phyloP scores from a whole-genome alignment of 2,888 invertebrate species.

The Drosophila infuscata region DNA sequence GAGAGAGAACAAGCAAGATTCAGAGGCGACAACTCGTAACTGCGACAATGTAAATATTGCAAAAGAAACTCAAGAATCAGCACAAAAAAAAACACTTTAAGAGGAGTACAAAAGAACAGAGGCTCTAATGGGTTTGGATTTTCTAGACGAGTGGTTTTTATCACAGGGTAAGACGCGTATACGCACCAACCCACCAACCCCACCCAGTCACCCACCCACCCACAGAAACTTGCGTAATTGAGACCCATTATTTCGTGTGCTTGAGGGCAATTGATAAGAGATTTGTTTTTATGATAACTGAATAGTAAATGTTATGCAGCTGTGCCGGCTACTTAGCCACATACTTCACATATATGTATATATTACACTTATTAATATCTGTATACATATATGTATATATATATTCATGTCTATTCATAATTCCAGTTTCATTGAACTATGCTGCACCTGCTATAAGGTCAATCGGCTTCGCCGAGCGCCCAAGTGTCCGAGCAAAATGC shows the following conservation, averaged over 20 bases:
- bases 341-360: neutral
- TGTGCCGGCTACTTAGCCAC: conserved; percentile 30
- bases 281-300: conserved; percentile 1
- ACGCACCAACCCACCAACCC: neutral
- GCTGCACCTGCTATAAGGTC: conserved; percentile 75
- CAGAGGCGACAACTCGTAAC: conserved; percentile 25
- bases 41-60: conserved; percentile 62
- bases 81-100: conserved; percentile 43
- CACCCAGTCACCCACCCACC: conserved; percentile 3
- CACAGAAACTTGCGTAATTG: conserved; percentile 69
- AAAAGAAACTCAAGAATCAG: conserved; percentile 43
- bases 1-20: conserved; percentile 12
- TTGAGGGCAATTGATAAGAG: conserved; percentile 26
- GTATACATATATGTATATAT: too few relatives aligned
- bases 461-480: conserved; percentile 46
- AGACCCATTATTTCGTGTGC: conserved; percentile 55
- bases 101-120: conserved; percentile 44
- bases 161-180: conserved; percentile 82
- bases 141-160: conserved; percentile 85
- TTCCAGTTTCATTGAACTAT: conserved; percentile 73
- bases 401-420: conserved; percentile 39
- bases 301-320: conserved; percentile 4
- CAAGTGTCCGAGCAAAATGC: conserved; percentile 45
- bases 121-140: conserved; percentile 81
- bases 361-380: neutral